Conservation (phyloP, 1,140 invertebrate genomes). For the Acromyrmex echinatior region DNA sequence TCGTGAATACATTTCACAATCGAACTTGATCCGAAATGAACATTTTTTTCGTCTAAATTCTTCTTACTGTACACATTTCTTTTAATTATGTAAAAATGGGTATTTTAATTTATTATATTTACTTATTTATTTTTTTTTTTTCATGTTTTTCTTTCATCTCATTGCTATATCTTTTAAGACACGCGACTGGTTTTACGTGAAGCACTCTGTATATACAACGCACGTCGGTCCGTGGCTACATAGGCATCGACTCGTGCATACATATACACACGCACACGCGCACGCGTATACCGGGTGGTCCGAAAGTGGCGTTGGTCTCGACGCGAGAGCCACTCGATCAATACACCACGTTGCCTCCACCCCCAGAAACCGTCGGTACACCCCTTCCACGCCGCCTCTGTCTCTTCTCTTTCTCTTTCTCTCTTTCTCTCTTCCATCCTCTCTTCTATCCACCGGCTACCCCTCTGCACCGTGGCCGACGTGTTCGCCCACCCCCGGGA, state of each 20-base stretch:
- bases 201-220: constrained; percentile 64
- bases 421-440: constrained; percentile 11
- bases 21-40: background rate
- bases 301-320: constrained; percentile 76
- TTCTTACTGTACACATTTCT: background rate
- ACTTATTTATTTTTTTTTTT: background rate
- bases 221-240: constrained; percentile 45
- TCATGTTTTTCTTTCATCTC: background rate
- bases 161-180: background rate
- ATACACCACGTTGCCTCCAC: constrained; percentile 85
- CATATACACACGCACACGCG: background rate
- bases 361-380: constrained; percentile 76
- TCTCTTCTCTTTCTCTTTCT: constrained; percentile 27
- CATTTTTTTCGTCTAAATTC: background rate
- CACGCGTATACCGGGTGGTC: constrained; percentile 70
- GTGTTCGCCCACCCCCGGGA: constrained; percentile 46
- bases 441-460: constrained; percentile 44
- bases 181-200: constrained; percentile 30
- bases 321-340: constrained; percentile 86
- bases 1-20: background rate
- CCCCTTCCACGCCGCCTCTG: constrained; percentile 43
- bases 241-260: constrained; percentile 50
- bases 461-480: constrained; percentile 65
- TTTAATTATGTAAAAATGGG: background rate
- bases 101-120: background rate